A percentile compares a stretch with the other conserved stretches of the same genome.
Evolutionary conservation across 2,113 vertebrate species (phyloP).

Genomic region (Petaurus breviceps): DNA sequence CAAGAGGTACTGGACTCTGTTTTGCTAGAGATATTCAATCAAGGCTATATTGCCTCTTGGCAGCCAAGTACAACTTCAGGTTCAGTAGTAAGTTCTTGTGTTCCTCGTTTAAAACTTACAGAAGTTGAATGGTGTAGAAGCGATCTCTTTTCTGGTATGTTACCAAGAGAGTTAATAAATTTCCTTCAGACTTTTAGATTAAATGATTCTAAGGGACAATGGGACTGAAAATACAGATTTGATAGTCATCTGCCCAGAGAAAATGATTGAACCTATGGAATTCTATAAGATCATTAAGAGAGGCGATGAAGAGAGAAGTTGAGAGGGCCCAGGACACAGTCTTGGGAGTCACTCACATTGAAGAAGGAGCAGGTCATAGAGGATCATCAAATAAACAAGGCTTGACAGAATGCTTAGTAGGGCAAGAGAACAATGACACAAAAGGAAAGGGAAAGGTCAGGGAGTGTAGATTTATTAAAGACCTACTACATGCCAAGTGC

Average conservation of each 20-base stretch:
- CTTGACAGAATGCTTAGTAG: background rate
- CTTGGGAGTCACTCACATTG: background rate
- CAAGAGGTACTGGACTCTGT: background rate
- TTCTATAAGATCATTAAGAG: background rate
- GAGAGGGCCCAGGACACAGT: background rate
- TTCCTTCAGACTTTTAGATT: background rate
- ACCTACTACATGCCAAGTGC: too few species aligned
- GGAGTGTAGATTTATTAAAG: background rate
- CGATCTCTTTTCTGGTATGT: background rate
- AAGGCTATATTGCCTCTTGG: background rate
- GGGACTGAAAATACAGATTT: background rate
- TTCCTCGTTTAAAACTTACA: background rate
- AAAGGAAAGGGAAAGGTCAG: background rate
- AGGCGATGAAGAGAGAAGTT: background rate
- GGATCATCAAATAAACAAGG: background rate
- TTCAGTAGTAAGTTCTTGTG: background rate
- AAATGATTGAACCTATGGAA: background rate
- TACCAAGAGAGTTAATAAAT: background rate
- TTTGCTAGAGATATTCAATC: background rate
- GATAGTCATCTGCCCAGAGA: background rate
- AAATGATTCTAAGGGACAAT: background rate
- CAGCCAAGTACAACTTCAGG: background rate
- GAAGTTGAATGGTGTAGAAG: background rate
- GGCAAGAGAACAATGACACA: background rate
- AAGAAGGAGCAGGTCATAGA: background rate